phyloP scores from a whole-genome alignment of 2,797 vertebrate species.

The Catamblyrhynchus diadema region DNA sequence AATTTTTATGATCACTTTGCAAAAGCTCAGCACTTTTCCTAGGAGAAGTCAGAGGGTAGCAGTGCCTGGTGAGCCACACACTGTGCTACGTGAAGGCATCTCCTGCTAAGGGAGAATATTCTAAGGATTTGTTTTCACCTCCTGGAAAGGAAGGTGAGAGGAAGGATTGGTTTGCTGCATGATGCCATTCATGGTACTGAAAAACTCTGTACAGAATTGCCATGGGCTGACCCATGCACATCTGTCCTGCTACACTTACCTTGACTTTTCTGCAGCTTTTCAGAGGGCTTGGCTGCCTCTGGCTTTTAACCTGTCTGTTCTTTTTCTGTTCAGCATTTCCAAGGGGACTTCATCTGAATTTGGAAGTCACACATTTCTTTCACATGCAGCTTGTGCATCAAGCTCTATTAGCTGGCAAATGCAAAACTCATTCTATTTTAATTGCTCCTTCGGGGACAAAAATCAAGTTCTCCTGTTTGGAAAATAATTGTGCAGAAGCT shows the following conservation, averaged over 20 bases:
- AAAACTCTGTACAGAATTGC: background rate
- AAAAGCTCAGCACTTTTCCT: background rate
- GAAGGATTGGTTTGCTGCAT: background rate
- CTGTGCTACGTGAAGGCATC: fast-evolving
- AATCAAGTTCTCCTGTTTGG: background rate
- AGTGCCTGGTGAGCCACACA: background rate
- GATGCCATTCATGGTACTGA: background rate
- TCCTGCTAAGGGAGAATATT: background rate
- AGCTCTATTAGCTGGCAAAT: background rate
- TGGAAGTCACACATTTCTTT: background rate
- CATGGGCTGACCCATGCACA: background rate
- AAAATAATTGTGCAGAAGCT: background rate
- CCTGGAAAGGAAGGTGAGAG: background rate
- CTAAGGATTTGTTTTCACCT: background rate
- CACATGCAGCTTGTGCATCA: background rate
- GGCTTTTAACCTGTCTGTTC: background rate
- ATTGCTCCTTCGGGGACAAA: background rate
- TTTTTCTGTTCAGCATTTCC: background rate
- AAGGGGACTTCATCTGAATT: background rate
- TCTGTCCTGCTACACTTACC: background rate
- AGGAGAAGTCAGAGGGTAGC: background rate
- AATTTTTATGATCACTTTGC: background rate
- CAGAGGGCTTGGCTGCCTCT: background rate
- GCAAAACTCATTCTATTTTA: background rate
- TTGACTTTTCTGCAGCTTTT: background rate